phyloP scores from a whole-genome alignment of 2,888 invertebrate genomes.

The Dastarcus helophoroides region DNA sequence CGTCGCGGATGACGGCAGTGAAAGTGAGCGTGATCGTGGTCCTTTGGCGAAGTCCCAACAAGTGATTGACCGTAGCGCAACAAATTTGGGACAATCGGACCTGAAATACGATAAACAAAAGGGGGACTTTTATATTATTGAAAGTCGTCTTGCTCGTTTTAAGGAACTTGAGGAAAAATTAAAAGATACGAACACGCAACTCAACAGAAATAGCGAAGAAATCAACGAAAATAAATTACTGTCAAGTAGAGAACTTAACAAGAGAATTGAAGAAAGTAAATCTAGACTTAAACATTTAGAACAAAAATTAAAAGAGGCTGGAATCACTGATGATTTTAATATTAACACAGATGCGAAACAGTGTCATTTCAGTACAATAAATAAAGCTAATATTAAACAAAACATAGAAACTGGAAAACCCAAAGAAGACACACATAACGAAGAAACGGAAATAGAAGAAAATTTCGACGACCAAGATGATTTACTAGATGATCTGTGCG shows the following conservation, averaged over 20 bases:
- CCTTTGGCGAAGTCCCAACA: no score
- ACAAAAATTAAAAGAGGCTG: conserved; percentile 31
- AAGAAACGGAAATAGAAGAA: no score
- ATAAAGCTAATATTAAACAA: conserved; percentile 18
- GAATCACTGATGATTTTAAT: conserved; percentile 26
- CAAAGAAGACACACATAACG: conserved; percentile 6
- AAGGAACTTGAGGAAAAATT: conserved; percentile 7
- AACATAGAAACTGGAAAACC: conserved; percentile 10
- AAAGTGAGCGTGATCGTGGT: conserved; percentile 11
- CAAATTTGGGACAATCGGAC: no score
- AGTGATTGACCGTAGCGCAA: conserved; percentile 1
- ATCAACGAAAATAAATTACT: conserved; percentile 26
- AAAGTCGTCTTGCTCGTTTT: background rate
- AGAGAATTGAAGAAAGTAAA: conserved; percentile 33
- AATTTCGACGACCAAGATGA: conserved; percentile 7
- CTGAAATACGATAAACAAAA: no score
- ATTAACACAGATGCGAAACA: no score
- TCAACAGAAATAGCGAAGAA: conserved; percentile 26
- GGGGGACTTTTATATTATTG: no score
- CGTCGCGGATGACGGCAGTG: conserved; percentile 8
- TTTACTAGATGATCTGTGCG: conserved; percentile 23
- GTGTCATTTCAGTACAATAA: no score
- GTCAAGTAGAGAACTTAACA: conserved; percentile 29
- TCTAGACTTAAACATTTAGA: conserved; percentile 41
- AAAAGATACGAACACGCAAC: conserved; percentile 16